phyloP scores from a whole-genome alignment of 92 coral and sea anemone species.

The Montipora capitata region DNA sequence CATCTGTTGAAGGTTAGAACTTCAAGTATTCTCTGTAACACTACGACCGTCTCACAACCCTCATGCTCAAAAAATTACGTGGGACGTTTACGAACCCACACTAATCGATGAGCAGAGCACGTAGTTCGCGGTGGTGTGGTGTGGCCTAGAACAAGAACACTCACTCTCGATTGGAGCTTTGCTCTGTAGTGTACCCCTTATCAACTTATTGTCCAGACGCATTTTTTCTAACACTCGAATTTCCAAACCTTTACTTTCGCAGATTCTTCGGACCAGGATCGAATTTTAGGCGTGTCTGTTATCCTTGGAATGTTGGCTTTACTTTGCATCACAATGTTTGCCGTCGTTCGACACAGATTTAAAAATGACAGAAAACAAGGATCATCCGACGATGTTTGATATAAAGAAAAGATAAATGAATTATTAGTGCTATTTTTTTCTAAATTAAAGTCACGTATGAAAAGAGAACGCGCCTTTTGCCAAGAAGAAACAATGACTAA shows the following conservation, averaged over 20 bases:
- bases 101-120: no score
- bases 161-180: no score
- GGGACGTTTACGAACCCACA: no score
- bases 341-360: conserved; percentile 24
- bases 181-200: no score
- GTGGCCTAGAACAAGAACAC: no score
- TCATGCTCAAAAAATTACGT: no score
- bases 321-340: conserved; percentile 23
- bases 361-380: not conserved
- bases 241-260: not conserved
- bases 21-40: no score
- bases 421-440: not conserved
- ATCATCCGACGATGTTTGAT: conserved; percentile 33
- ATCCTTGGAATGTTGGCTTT: conserved; percentile 39
- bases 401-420: not conserved
- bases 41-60: no score
- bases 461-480: not conserved
- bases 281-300: conserved; percentile 16
- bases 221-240: no score
- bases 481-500: not conserved
- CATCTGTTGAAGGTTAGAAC: no score
- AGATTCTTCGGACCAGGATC: conserved; percentile 42
- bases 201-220: no score
- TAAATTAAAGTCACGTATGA: not conserved
- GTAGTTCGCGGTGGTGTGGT: no score